Percentiles rank a stretch among this genome's conserved stretches.
phyloP scores from a whole-genome alignment of 2,113 vertebrate genomes.

The Shinisaurus crocodilurus region DNA sequence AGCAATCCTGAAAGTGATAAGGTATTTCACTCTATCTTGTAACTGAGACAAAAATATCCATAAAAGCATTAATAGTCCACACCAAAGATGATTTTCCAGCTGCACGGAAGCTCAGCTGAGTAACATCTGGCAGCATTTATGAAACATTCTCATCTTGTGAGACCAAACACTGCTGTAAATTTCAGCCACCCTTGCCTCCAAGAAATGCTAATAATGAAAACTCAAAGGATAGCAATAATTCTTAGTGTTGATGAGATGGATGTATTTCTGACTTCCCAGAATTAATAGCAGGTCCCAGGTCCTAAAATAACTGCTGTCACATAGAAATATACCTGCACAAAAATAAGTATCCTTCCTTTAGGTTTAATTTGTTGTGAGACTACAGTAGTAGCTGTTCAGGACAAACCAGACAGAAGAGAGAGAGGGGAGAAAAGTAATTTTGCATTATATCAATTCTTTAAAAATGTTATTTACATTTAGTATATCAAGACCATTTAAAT shows the following conservation, averaged over 20 bases:
- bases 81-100: constrained; percentile 28
- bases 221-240: constrained; percentile 78
- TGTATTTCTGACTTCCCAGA: constrained; percentile 70
- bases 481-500: neutral
- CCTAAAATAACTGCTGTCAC: constrained; percentile 73
- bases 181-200: constrained; percentile 69
- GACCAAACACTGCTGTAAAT: constrained; percentile 78
- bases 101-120: constrained; percentile 36
- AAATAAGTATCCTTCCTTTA: constrained; percentile 54
- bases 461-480: neutral
- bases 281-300: constrained; percentile 74
- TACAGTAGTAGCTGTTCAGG: constrained; percentile 53
- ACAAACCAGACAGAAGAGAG: constrained; percentile 44
- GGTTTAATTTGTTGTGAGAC: constrained; percentile 64
- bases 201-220: constrained; percentile 82
- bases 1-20: rapidly evolving
- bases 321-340: constrained; percentile 74
- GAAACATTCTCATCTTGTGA: constrained; percentile 73
- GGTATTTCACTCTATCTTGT: neutral
- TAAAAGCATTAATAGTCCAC: constrained; percentile 29
- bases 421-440: constrained; percentile 39
- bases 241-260: constrained; percentile 69
- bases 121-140: constrained; percentile 69
- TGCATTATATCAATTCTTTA: neutral
- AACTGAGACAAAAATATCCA: constrained; percentile 2